phyloP scores from a whole-genome alignment of 2,113 vertebrate species.

The Archilochus colubris region DNA sequence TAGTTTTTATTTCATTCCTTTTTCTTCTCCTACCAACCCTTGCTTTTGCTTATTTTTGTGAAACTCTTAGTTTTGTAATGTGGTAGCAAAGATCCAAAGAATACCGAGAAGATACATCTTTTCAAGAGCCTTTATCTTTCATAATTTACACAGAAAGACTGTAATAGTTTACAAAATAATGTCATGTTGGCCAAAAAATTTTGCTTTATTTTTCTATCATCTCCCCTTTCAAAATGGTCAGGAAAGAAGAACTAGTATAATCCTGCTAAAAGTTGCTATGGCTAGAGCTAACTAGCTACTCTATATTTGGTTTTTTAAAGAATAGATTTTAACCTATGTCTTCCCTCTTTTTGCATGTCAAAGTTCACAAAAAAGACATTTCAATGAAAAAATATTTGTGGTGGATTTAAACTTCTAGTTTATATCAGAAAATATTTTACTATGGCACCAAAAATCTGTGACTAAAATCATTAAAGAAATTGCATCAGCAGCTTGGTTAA shows the following conservation, averaged over 20 bases:
- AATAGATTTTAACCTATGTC: not conserved
- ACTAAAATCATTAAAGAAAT: not conserved
- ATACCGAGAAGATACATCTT: not conserved
- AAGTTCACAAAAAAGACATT: not conserved
- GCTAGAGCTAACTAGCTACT: not conserved
- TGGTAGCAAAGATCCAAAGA: not conserved
- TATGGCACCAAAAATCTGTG: not conserved
- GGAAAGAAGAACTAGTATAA: rapidly evolving
- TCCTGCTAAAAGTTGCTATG: not conserved
- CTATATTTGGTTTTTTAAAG: not conserved
- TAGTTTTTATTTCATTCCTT: not conserved
- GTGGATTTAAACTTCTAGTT: not conserved
- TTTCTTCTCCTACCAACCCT: rapidly evolving
- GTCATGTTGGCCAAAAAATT: not conserved
- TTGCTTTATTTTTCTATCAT: not conserved
- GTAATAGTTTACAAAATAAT: not conserved
- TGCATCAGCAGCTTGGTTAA: not conserved
- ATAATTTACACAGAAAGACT: not conserved
- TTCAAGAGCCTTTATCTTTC: not conserved
- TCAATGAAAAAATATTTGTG: not conserved
- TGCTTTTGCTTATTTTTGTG: not conserved
- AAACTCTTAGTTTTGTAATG: not conserved
- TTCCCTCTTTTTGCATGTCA: not conserved
- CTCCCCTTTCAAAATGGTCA: not conserved
- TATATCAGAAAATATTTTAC: not conserved